A percentile compares a stretch with the other conserved stretches of the same genome.
phyloP scores from a whole-genome alignment of 1,140 invertebrate species.

The Caenorhabditis inopinata region DNA sequence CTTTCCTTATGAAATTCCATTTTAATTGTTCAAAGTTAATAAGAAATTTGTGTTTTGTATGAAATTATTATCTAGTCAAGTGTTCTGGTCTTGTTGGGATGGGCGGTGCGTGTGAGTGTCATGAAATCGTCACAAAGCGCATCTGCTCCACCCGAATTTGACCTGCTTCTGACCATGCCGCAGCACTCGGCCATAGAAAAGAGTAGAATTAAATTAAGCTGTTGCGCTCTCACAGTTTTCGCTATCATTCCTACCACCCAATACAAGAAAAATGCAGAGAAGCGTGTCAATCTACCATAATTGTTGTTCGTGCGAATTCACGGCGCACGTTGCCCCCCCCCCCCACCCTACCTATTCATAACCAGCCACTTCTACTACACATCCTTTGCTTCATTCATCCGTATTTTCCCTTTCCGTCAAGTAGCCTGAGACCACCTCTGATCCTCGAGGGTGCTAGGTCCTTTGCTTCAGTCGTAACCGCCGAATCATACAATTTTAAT shows the following conservation, averaged over 20 bases:
- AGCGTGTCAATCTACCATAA: constrained; percentile 15
- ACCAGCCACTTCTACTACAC: neutral
- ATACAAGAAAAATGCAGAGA: neutral
- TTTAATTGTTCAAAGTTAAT: no score
- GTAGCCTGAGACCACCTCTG: no score
- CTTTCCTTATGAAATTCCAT: no score
- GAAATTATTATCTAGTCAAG: constrained; percentile 12
- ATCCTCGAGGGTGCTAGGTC: no score
- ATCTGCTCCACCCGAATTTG: neutral
- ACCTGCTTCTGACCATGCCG: constrained; percentile 9
- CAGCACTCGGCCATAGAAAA: neutral
- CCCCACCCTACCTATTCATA: neutral
- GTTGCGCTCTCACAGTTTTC: neutral
- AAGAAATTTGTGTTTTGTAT: no score
- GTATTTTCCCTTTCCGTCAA: constrained; percentile 17
- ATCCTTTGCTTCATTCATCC: neutral
- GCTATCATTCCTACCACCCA: neutral
- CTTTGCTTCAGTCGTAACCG: no score
- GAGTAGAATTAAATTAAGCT: neutral
- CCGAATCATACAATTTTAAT: no score
- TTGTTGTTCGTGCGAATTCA: neutral
- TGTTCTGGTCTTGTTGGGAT: constrained; percentile 1
- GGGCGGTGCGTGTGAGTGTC: no score
- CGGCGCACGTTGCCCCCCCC: neutral
- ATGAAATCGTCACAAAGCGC: neutral